Evolutionary conservation across 2,113 vertebrate genomes (phyloP).

Genomic region (Parus major): DNA sequence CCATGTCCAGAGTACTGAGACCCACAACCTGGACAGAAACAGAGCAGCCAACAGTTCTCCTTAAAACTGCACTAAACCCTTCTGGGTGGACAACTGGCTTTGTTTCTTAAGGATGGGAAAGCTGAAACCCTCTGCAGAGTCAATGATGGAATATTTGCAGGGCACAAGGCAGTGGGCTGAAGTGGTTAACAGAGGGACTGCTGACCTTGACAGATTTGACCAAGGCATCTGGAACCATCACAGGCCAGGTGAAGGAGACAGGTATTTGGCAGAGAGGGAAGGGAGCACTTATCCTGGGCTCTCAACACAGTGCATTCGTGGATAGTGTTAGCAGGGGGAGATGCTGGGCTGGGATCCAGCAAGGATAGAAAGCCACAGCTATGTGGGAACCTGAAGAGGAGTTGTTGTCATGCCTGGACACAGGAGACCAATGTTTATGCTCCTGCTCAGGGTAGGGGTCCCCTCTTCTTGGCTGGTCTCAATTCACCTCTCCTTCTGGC

Average conservation of each 20-base stretch:
- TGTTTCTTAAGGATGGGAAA: background rate
- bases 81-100: background rate
- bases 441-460: fast-evolving
- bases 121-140: background rate
- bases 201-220: background rate
- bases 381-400: background rate
- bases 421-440: background rate
- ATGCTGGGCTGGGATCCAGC: background rate
- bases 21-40: background rate
- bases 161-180: background rate
- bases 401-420: background rate
- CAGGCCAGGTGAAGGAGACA: background rate
- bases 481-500: background rate
- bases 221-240: background rate
- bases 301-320: background rate
- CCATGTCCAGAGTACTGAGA: background rate
- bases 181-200: background rate
- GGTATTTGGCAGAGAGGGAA: background rate
- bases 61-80: background rate
- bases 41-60: background rate
- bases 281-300: background rate
- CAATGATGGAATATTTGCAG: fast-evolving
- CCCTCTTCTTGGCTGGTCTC: background rate
- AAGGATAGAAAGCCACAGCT: background rate
- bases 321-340: background rate